Percentiles rank a stretch among this genome's conserved stretches.
Conservation (phyloP, 1,140 invertebrate genomes). For the Solen grandis region DNA sequence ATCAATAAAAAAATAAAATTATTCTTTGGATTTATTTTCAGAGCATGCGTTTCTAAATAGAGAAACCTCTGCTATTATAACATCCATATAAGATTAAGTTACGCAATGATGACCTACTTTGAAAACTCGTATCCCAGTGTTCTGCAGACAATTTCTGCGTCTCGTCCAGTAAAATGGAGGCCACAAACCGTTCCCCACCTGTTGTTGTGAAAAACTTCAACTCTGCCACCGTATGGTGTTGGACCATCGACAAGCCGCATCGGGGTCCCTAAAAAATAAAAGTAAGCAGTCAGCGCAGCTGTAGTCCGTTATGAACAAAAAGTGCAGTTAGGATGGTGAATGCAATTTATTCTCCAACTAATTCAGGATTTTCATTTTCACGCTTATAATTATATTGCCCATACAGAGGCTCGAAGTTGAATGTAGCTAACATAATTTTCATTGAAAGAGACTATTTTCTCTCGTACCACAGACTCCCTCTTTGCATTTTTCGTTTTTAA, state of each 20-base stretch:
- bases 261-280: slow-evolving; percentile 12
- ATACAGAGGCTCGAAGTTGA: too few relatives aligned
- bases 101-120: background rate
- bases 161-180: slow-evolving; percentile 5
- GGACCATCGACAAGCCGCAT: slow-evolving; percentile 21
- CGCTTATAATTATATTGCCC: too few relatives aligned
- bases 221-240: slow-evolving; percentile 32
- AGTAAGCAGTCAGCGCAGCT: too few relatives aligned
- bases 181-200: slow-evolving; percentile 63
- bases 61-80: background rate
- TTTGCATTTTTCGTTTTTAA: too few relatives aligned
- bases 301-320: too few relatives aligned
- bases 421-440: too few relatives aligned
- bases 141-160: slow-evolving; percentile 57
- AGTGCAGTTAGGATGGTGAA: too few relatives aligned
- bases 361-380: too few relatives aligned
- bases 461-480: too few relatives aligned
- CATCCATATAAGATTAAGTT: background rate
- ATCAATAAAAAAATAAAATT: background rate
- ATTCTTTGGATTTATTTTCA: background rate
- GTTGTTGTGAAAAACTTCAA: slow-evolving; percentile 48
- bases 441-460: too few relatives aligned
- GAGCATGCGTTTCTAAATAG: background rate
- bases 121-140: slow-evolving; percentile 35
- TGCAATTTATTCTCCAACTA: too few relatives aligned